Evolutionary conservation across 2,888 invertebrate species (phyloP), one percentile per base, ranked within the genome.

Genomic region (Nezara viridula): DNA sequence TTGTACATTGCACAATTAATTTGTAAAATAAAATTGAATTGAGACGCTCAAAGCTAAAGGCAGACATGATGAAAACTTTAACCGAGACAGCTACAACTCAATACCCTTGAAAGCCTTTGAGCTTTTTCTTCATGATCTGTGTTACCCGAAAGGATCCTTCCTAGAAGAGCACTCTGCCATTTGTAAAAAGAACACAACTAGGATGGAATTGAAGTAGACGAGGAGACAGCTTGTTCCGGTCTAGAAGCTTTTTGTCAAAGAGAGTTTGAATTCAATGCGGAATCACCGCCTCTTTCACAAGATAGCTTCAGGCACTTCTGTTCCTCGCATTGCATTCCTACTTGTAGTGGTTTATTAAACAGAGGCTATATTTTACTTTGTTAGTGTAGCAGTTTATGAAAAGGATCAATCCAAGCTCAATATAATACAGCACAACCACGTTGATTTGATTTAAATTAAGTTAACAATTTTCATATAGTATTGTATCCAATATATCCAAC

Each of bases 101-200:
- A 73, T 73, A 73, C 19, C 21, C 66, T 19, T 7, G 0, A n/a
- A 2, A 37, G 19, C 32, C 66, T 37, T 73, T 73, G 32, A 21
- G 37, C 16, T 21, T 4, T 21, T 37, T 37, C 32, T 73, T 73
- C 16, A 9, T n/a, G 66, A 73, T 73, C 66, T 73, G 19, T 60
- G 3, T 16, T 27, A 0, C 14, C 27, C 27, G 3, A 60, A 60
- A 32, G 60, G 60, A 32, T 60, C 66, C 37, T 32, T 37, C 66
- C 32, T 19, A 73, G 66, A 37, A 21, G 66, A 37, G 32, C 19
- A 37, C 66, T 73, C 37, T 37, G 4, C 37, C 37, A 73, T 19
- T 73, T 73, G 32, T 73, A 73, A 73, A 37, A 73, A 37, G 66
- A 37, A 19, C 27, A 60, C 66, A 73, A 73, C 66, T 73, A 73